Base-by-base conservation (phyloP, 2,113 vertebrate species). In the Dicentrarchus labrax region DNA sequence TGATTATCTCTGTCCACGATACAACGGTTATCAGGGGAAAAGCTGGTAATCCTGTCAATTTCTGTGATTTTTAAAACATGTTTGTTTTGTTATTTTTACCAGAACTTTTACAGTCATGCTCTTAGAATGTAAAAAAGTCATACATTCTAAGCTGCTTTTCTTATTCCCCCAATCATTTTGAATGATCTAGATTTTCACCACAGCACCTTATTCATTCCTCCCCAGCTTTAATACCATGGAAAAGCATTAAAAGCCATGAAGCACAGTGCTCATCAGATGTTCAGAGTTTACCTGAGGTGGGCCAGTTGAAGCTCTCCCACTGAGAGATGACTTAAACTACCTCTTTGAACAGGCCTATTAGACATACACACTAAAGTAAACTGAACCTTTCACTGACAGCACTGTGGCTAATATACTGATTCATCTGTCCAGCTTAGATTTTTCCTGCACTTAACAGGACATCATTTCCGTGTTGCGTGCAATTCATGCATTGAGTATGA, bases 1-100 rank as follows among this genome's bases (percentile, higher is more conserved):
- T 82, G 74, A 92, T 89, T 71, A 90, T 50, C 69, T 73, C 45
- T 10, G 59, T 43, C 47, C 9, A 47, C n/a, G 30, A 57, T 48
- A 17, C 56, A 69, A 62, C 24, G 50, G 69, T 64, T 45, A 22
- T 66, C 24, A 8, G 66, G 75, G 2, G 8, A 38, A 69, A 66
- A 66, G 7, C 11, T 72, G 51, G 60, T 79, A 13, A 65, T 81
- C 53, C 2, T 56, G 15, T 61, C 21, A 15, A 22, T 47, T 79
- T 78, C 8, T 19, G 16, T 47, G 19, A 24, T 57, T 45, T 0
- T 12, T 30, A 62, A 50, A 17, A 51, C 30, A 30, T 30, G 30
- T 30, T 30, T 30, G 30, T 30, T 30, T 30, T 30, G 30, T 30
- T 30, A 30, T 5, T 6, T 57, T 54, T 22, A 48, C n/a, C 8